Base-by-base conservation (phyloP, 2,888 invertebrate species). In the Dexiosoma caninum region DNA sequence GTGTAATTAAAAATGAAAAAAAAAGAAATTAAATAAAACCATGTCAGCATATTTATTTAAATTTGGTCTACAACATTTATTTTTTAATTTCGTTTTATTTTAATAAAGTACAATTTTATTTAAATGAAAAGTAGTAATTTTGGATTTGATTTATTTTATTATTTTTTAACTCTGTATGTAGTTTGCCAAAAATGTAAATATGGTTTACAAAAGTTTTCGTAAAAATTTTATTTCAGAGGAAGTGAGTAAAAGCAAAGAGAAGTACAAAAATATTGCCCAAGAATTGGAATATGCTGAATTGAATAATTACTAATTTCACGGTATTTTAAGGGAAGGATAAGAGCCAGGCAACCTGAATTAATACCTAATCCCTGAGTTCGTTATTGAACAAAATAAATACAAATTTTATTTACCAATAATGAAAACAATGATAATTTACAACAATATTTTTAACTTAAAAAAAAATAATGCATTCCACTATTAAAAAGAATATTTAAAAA, bases 221-320 rank as follows among this genome's bases (percentile, higher is more conserved):
- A 21, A 51, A 27, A 10, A 35, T 53, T 51, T 81, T 88, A 89
- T 92, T 92, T 85, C 94, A 97, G 97, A 96, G 91, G 96, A 96
- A 90, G 93, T 97, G 89, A 92, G 95, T 85, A 94, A 94, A 91
- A 96, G 97, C 90, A 97, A 97, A 92, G 97, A 97, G 93, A 97
- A 97, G 92, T 99, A 97, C 94, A 98, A 98, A 93, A 95, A 95
- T 85, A 98, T 99, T 91, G 97, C 98, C 87, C 98, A 98, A 90
- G 98, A 99, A 92, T 94, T 99, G 93, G 98, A 98, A 92, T 97
- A 98, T 91, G 97, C 98, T 84, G 98, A 99, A 91, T 93, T 98
- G 88, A 89, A 89, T 83, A 88, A 96, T 96, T 89, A 97, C 83
- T 89, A 87, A 83, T 23, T 19, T 53, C 8, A 37, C 35, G 67